Percentiles rank a stretch among this genome's conserved stretches.
phyloP scores from a whole-genome alignment of 2,797 vertebrate genomes.

The Typhlichthys eigenmanni region DNA sequence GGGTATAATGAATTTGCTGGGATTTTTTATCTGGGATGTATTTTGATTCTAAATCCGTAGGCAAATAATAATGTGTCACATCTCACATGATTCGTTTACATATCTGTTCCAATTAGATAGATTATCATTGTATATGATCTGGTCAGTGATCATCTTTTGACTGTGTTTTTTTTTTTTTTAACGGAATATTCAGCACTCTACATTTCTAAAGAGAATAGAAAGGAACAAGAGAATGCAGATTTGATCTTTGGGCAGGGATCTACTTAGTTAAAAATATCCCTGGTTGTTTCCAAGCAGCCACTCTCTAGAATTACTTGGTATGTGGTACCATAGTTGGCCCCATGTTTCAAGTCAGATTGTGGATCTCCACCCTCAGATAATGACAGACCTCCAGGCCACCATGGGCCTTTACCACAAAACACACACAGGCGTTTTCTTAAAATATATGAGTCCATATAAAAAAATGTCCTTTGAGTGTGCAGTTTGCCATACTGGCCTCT shows the following conservation, averaged over 20 bases:
- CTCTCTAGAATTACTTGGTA: constrained; percentile 54
- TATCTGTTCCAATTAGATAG: too few species aligned
- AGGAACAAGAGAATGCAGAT: not conserved
- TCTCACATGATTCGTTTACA: too few species aligned
- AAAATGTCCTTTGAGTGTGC: not conserved
- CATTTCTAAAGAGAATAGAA: not conserved
- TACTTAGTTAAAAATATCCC: constrained; percentile 40
- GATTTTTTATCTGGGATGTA: too few species aligned
- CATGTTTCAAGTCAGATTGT: constrained; percentile 39
- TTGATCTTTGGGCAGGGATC: constrained; percentile 8
- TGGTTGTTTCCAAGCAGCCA: constrained; percentile 33
- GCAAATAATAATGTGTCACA: too few species aligned
- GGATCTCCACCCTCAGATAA: constrained; percentile 67
- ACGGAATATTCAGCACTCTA: not conserved
- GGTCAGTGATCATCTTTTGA: too few species aligned
- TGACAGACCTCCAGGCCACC: constrained; percentile 49
- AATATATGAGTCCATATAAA: constrained; percentile 16
- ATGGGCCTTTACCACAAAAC: constrained; percentile 26
- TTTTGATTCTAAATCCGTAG: too few species aligned
- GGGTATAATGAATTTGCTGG: too few species aligned
- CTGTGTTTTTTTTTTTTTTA: not conserved
- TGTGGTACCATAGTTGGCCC: constrained; percentile 45
- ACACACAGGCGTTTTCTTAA: constrained; percentile 32
- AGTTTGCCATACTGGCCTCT: not conserved
- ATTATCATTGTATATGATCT: too few species aligned